Conservation (phyloP, 2,113 vertebrate species). For the Oplegnathus fasciatus region DNA sequence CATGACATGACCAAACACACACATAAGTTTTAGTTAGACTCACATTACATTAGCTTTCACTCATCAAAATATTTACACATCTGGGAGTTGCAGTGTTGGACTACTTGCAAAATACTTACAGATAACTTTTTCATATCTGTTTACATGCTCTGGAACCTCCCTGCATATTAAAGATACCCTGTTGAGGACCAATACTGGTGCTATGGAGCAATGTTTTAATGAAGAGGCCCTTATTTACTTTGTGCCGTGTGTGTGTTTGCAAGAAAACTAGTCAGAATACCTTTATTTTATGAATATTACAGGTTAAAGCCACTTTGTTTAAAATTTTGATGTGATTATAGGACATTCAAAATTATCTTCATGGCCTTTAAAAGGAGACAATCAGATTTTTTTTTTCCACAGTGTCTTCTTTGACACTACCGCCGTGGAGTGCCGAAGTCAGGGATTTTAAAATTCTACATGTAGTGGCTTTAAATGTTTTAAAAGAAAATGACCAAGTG, state of each 20-base stretch:
- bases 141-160: background rate
- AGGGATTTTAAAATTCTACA: background rate
- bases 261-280: no score
- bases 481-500: background rate
- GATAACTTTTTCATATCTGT: background rate
- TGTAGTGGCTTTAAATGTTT: background rate
- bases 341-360: background rate
- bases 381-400: no score
- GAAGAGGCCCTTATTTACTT: background rate
- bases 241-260: background rate
- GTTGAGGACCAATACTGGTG: background rate
- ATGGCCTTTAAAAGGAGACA: background rate
- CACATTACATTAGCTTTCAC: background rate
- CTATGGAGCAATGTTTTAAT: background rate
- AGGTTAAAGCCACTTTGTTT: background rate
- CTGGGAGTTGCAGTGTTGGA: background rate
- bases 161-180: background rate
- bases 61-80: background rate
- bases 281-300: background rate
- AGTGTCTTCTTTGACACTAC: no score
- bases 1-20: constrained; percentile 23
- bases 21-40: constrained; percentile 18
- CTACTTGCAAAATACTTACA: background rate
- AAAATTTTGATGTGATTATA: background rate
- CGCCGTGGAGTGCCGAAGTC: background rate